Conservation (phyloP, 2,113 vertebrate species). For the Oriolus oriolus region DNA sequence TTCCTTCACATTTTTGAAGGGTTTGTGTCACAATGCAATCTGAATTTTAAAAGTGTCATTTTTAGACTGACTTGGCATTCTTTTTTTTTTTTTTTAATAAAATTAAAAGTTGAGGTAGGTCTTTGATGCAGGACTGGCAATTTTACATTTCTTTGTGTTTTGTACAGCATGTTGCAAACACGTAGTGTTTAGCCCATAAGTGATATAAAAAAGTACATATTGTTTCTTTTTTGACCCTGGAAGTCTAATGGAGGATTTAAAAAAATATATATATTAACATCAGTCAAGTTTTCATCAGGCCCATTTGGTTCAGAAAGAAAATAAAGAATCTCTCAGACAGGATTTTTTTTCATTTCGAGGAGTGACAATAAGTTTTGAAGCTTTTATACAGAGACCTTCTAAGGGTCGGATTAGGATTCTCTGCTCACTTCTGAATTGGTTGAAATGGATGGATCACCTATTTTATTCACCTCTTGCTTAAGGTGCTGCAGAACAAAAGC, state of each 20-base stretch:
- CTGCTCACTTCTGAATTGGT: neutral
- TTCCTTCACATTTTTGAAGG: neutral
- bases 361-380: neutral
- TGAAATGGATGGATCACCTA: neutral
- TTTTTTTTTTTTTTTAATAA: neutral
- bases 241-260: neutral
- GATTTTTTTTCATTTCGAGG: neutral
- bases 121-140: neutral
- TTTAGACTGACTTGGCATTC: neutral
- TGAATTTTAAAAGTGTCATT: neutral
- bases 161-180: neutral
- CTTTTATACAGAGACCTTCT: neutral
- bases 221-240: neutral
- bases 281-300: neutral
- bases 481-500: slow-evolving; percentile 18
- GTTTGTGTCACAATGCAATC: neutral
- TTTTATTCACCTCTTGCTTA: slow-evolving; percentile 38
- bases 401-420: neutral
- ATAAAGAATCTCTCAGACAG: neutral
- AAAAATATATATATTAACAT: neutral
- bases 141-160: neutral
- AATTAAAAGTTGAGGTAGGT: neutral
- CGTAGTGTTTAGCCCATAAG: neutral
- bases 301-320: neutral
- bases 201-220: neutral